Evolutionary conservation across 2,113 vertebrate species (phyloP).

Genomic region (Tachycineta bicolor): DNA sequence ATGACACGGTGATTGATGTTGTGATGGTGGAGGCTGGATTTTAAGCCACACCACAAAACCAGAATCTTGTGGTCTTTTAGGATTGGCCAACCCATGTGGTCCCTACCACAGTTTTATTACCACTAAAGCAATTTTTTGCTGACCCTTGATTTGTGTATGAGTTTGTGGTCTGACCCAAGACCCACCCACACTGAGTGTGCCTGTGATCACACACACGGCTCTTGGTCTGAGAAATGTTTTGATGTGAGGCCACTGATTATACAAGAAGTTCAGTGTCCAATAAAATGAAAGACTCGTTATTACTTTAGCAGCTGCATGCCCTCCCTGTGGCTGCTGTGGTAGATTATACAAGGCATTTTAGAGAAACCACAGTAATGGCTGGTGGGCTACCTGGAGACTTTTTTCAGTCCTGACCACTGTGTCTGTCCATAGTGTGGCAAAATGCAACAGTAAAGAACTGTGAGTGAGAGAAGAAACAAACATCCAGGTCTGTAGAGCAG

Average conservation of each 20-base stretch:
- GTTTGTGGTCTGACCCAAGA: background rate
- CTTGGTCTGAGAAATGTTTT: background rate
- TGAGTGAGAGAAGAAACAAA: background rate
- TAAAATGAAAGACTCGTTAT: background rate
- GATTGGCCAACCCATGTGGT: background rate
- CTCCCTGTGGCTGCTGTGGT: background rate
- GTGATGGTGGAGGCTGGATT: background rate
- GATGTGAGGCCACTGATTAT: background rate
- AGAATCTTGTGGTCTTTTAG: background rate
- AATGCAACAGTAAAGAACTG: background rate
- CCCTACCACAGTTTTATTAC: background rate
- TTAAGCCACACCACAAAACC: background rate
- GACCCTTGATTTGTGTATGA: background rate
- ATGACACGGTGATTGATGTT: background rate
- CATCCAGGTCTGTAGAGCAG: background rate
- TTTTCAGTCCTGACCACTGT: background rate
- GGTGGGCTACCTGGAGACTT: background rate
- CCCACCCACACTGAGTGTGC: rapidly evolving
- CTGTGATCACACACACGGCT: background rate
- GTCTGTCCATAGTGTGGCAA: background rate
- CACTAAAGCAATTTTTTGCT: background rate
- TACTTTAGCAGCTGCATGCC: background rate
- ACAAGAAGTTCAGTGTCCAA: background rate
- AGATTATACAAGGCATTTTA: background rate
- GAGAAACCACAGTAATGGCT: background rate